These are phyloP conservation scores for Caenorhabditis macrosperma DNA, from an alignment of 2,888 invertebrate species.

Conservation along the genomic window DNA sequence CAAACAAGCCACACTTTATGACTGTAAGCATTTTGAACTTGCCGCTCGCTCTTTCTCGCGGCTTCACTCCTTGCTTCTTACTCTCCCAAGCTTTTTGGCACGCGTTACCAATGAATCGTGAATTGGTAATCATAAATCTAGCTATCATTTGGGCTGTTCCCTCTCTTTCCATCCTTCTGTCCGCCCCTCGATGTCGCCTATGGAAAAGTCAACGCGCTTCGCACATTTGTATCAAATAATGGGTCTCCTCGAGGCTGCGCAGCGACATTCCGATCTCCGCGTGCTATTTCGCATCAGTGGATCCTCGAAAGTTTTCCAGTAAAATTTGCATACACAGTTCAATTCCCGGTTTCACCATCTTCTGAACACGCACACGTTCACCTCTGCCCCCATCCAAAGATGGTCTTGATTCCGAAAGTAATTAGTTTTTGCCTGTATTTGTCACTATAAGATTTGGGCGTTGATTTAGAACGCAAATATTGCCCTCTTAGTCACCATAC, in stretches of 20 bases:
- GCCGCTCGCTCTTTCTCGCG: conserved; percentile 26
- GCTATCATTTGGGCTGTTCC: conserved; percentile 3
- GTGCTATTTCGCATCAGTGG: conserved; percentile 55
- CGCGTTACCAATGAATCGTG: conserved; percentile 3
- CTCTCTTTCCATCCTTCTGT: conserved; percentile 8
- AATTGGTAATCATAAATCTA: not conserved
- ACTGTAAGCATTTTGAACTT: conserved; percentile 48
- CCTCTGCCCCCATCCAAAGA: conserved; percentile 8
- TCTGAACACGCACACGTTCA: not conserved
- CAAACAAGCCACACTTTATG: conserved; percentile 31
- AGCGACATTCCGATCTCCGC: conserved; percentile 43
- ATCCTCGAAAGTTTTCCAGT: conserved; percentile 33
- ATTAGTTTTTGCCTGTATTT: conserved; percentile 33
- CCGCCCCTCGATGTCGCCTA: conserved; percentile 14
- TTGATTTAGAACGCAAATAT: conserved; percentile 53
- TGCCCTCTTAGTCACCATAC: conserved; percentile 51
- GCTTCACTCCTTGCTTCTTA: conserved; percentile 5
- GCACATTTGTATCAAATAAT: conserved; percentile 58
- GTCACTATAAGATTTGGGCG: conserved; percentile 20
- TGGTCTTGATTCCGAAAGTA: conserved; percentile 23
- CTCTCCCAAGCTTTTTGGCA: not conserved
- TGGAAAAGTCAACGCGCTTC: conserved; percentile 21
- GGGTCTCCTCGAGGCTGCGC: conserved; percentile 27
- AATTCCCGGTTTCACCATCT: conserved; percentile 10
- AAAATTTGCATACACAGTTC: conserved; percentile 47